Conservation (phyloP, 2,113 vertebrate genomes). For the Columba janthina region DNA sequence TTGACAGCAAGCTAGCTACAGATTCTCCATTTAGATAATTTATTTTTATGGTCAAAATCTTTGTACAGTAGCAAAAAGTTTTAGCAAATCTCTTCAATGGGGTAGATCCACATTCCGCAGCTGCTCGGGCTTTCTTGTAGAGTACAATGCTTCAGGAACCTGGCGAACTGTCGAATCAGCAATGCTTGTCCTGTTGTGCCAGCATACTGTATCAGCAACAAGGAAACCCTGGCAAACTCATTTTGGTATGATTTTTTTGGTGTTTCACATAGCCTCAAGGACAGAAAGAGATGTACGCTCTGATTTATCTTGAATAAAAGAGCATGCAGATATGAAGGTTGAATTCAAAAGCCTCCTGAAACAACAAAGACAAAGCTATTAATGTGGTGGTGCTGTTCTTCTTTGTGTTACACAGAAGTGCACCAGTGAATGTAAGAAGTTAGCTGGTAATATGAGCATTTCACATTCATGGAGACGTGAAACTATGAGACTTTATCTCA, state of each 20-base stretch:
- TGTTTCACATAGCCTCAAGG: background rate
- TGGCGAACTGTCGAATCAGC: background rate
- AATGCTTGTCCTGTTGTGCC: background rate
- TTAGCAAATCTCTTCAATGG: background rate
- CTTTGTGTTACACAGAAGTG: background rate
- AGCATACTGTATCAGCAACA: background rate
- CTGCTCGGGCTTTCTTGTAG: background rate
- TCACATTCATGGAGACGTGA: background rate
- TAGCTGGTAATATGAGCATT: background rate
- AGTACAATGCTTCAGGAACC: background rate
- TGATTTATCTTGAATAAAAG: background rate
- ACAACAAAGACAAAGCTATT: background rate
- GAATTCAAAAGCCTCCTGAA: background rate
- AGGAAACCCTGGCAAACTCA: background rate
- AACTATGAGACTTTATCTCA: background rate
- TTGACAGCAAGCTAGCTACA: slow-evolving; percentile 4
- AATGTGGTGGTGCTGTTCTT: background rate
- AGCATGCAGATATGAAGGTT: background rate
- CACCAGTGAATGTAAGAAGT: background rate
- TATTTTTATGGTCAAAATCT: slow-evolving; percentile 30
- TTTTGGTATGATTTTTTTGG: background rate
- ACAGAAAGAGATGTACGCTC: background rate
- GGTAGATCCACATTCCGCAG: background rate
- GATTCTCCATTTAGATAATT: slow-evolving; percentile 10
- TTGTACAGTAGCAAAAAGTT: background rate